These are phyloP conservation scores for Nemoura dubitans DNA, from an alignment of 2,888 invertebrate genomes.

Conservation along the genomic window DNA sequence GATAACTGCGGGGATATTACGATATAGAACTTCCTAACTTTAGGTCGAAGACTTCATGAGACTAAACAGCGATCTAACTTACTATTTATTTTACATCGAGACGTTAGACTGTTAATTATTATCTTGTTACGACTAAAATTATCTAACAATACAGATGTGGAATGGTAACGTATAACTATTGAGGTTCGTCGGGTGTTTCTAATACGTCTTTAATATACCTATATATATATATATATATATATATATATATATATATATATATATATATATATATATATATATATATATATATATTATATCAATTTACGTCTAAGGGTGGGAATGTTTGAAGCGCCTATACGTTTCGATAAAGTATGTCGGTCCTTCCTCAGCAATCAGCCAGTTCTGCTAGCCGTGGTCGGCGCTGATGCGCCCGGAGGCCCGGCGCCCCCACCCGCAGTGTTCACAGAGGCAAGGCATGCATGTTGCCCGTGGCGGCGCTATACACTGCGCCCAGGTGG, in stretches of 20 bases:
- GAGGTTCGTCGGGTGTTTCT: not conserved
- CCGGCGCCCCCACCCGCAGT: constrained; percentile 54
- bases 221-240: not conserved
- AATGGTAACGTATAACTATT: not conserved
- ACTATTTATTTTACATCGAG: not conserved
- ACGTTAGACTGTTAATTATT: not conserved
- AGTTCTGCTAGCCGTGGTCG: not conserved
- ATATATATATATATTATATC: not conserved
- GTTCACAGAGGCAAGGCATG: constrained; percentile 84
- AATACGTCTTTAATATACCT: not conserved
- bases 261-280: not conserved
- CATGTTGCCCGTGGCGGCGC: constrained; percentile 67
- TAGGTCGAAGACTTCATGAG: not conserved
- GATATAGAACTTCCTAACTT: not conserved
- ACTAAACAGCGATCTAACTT: not conserved
- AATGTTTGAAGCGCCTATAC: constrained; percentile 1
- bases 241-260: not conserved
- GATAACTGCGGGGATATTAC: not conserved
- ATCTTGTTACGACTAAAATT: not conserved
- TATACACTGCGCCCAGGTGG: constrained; percentile 60
- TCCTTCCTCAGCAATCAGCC: not conserved
- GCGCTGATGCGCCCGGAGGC: not conserved
- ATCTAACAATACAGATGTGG: not conserved
- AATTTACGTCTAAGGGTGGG: not conserved
- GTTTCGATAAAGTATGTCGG: not conserved